phyloP scores from a whole-genome alignment of 2,113 vertebrate genomes.

The Poeciliopsis prolifica region DNA sequence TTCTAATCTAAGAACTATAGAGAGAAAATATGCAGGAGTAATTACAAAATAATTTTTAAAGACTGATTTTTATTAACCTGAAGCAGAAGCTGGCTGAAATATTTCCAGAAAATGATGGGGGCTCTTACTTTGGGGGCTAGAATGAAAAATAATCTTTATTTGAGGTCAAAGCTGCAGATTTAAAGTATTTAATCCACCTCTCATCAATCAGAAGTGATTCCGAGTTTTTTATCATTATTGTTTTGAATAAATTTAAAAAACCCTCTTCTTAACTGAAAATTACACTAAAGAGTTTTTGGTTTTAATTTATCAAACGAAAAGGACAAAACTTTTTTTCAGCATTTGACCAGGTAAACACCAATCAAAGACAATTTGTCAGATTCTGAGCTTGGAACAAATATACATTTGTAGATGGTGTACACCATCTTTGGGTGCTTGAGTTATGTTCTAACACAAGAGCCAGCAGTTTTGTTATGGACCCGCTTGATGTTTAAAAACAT shows the following conservation, averaged over 20 bases:
- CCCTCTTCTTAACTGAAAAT: background rate
- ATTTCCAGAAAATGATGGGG: background rate
- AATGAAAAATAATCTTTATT: too few species aligned
- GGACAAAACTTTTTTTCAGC: too few species aligned
- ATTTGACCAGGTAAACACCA: background rate
- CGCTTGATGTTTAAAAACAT: conserved; percentile 52
- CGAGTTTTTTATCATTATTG: too few species aligned
- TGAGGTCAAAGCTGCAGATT: too few species aligned
- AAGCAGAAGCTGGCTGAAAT: background rate
- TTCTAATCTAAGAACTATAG: background rate
- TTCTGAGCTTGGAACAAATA: background rate
- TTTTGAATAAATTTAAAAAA: background rate
- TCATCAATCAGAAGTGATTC: too few species aligned
- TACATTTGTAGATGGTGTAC: conserved; percentile 17
- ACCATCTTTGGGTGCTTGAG: conserved; percentile 23
- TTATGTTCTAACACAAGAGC: conserved; percentile 31
- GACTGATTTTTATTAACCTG: background rate
- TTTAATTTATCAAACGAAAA: background rate
- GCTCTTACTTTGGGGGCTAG: too few species aligned
- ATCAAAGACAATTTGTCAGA: background rate
- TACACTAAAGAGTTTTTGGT: background rate
- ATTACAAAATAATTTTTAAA: background rate
- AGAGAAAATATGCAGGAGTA: background rate
- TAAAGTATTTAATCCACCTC: too few species aligned
- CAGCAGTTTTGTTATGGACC: conserved; percentile 28